Conservation (phyloP, 2,797 vertebrate genomes). For the Crocidura indochinensis region DNA sequence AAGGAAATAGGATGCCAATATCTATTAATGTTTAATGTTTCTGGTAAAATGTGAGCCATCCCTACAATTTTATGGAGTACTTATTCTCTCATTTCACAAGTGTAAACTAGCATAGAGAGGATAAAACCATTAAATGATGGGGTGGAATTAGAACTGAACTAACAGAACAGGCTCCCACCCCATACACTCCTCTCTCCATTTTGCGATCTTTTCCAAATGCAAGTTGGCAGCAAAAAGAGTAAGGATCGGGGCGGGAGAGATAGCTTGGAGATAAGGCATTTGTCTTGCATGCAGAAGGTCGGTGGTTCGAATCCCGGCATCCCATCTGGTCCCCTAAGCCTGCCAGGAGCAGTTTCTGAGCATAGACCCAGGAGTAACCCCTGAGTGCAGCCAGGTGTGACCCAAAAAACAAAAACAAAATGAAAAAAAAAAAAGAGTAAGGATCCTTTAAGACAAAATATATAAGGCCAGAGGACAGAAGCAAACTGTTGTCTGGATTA, state of each 20-base stretch:
- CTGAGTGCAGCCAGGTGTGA: too few species aligned
- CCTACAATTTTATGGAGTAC: neutral
- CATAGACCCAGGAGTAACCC: too few species aligned
- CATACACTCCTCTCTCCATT: neutral
- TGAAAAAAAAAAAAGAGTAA: neutral
- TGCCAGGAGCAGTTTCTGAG: too few species aligned
- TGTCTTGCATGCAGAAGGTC: too few species aligned
- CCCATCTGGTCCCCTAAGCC: too few species aligned
- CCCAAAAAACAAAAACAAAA: too few species aligned
- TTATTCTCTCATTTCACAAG: slow-evolving; percentile 18
- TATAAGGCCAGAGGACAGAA: neutral
- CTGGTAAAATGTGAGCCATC: neutral
- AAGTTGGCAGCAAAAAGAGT: neutral
- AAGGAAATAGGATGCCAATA: neutral
- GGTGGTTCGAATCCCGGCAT: too few species aligned
- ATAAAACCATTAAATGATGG: neutral
- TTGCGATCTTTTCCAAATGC: slow-evolving; percentile 5
- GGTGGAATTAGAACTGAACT: neutral
- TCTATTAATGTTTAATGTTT: neutral
- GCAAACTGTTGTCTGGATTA: neutral
- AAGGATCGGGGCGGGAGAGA: too few species aligned
- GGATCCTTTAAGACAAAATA: neutral
- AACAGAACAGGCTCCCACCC: neutral
- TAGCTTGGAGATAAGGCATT: too few species aligned
- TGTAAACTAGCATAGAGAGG: neutral